These are phyloP conservation scores for Musca domestica DNA, from an alignment of 1,140 invertebrate genomes.

Conservation along the genomic window DNA sequence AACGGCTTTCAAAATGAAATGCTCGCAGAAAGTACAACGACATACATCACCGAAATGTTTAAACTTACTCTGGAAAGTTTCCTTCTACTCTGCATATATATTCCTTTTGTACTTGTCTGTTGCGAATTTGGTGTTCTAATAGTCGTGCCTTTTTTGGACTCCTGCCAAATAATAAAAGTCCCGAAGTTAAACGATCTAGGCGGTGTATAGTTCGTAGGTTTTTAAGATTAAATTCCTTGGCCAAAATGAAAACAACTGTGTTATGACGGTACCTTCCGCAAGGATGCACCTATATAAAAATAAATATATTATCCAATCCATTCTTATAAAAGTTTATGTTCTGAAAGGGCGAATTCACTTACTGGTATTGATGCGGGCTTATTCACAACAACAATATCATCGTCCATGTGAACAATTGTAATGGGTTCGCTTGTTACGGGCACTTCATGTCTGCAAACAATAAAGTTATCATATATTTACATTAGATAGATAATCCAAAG, in stretches of 20 bases:
- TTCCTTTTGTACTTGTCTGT: conserved; percentile 89
- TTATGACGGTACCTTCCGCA: conserved; percentile 96
- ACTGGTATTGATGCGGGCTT: conserved; percentile 99
- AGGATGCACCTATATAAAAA: conserved; percentile 78
- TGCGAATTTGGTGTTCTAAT: conserved; percentile 91
- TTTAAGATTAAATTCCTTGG: conserved; percentile 92
- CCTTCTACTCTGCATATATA: conserved; percentile 97
- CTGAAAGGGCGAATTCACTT: conserved; percentile 62
- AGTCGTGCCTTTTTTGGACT: conserved; percentile 88
- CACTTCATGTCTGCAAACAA: conserved; percentile 89
- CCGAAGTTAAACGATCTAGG: conserved; percentile 90
- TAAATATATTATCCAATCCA: neutral
- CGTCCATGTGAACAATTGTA: conserved; percentile 94
- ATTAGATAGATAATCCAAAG: too few relatives aligned
- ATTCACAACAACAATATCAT: conserved; percentile 98
- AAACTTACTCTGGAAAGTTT: conserved; percentile 89
- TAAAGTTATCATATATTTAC: too few relatives aligned
- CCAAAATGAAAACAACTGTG: conserved; percentile 92
- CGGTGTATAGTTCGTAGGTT: conserved; percentile 90
- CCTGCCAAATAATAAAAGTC: conserved; percentile 88
- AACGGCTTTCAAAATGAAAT: neutral
- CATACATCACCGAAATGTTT: conserved; percentile 56
- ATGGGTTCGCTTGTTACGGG: conserved; percentile 91
- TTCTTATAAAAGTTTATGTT: neutral
- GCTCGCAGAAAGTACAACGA: conserved; percentile 59